Evolutionary conservation across 2,888 invertebrate genomes (phyloP).

Genomic region (Cacoxenus indagator): DNA sequence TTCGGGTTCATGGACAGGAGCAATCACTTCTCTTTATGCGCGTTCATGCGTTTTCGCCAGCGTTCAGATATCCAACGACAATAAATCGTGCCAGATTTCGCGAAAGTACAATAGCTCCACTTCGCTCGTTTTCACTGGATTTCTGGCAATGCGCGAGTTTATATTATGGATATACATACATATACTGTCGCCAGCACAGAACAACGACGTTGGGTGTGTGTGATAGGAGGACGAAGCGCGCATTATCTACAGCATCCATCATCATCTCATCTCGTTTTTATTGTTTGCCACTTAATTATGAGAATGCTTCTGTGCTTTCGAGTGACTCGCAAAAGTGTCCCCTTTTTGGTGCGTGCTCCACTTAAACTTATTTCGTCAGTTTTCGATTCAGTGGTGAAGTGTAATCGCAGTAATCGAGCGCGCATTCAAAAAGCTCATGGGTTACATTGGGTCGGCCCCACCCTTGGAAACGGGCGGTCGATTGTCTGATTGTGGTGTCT

Average conservation of each 20-base stretch:
- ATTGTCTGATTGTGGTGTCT: too few species aligned
- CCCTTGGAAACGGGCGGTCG: too few species aligned
- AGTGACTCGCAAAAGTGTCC: not conserved
- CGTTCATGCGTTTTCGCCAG: slow-evolving; percentile 7
- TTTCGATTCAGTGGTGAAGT: too few species aligned
- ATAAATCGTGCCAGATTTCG: slow-evolving; percentile 13
- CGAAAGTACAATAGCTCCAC: not conserved
- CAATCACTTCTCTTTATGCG: not conserved
- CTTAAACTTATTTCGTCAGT: too few species aligned
- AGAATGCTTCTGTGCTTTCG: not conserved
- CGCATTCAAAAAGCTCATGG: too few species aligned
- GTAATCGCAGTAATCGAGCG: too few species aligned
- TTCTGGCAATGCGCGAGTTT: not conserved
- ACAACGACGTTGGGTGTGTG: not conserved
- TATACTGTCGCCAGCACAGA: not conserved
- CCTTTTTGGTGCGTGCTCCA: too few species aligned
- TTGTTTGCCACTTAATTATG: slow-evolving; percentile 19
- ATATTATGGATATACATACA: slow-evolving; percentile 19
- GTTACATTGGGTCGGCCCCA: too few species aligned
- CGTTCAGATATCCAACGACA: not conserved
- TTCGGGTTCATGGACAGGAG: not conserved
- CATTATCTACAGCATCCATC: slow-evolving; percentile 7
- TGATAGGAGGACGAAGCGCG: not conserved
- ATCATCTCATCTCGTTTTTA: slow-evolving; percentile 7
- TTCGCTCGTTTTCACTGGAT: not conserved